Evolutionary conservation across 92 coral and sea anemone genomes (phyloP), one percentile per base, ranked within the genome.

Genomic region (Phenganax subtilis): DNA sequence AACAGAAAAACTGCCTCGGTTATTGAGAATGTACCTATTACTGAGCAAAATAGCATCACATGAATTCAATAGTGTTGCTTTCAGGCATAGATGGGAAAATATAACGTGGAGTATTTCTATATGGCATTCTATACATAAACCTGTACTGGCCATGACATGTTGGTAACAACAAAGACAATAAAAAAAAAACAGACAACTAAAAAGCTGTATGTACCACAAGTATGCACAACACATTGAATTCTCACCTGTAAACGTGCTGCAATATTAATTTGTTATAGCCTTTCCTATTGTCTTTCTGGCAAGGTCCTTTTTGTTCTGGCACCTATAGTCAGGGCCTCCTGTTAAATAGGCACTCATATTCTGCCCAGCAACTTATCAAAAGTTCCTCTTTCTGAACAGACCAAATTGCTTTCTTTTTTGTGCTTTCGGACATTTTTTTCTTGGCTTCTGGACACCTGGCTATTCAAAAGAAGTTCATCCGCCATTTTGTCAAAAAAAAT

Each of bases 301-400:
- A 0, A 29, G 72, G 72, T 51, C 6, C 27, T 66, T 66, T 51
- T 66, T 66, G 72, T 66, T 51, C 8, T 66, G 37, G n/a, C 67
- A 25, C 25, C 14, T 61, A 61, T 61, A 61, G 6, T 61, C 67
- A 61, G 1, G 1, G 25, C 51, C 72, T 27, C 8, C 12, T 66
- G 8, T 66, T 66, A 51, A 66, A 66, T 66, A 66, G 51, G 20
- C 72, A 66, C 20, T 66, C 51, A 66, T 66, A 1, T 51, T 66
- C 72, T 66, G 58, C 66, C 37, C 82, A 74, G 14, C 81, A 55
- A 9, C 66, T 63, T 57, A 93, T 86, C 71, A 87, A 47, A 57
- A 90, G 86, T 12, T 90, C 93, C 9, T 85, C 83, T 2, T 90
- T 96, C 9, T 89, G 96, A 0, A 88, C 87, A 53, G 86, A 0